Conservation (phyloP, 2,888 invertebrate species). For the Poecilus cupreus region DNA sequence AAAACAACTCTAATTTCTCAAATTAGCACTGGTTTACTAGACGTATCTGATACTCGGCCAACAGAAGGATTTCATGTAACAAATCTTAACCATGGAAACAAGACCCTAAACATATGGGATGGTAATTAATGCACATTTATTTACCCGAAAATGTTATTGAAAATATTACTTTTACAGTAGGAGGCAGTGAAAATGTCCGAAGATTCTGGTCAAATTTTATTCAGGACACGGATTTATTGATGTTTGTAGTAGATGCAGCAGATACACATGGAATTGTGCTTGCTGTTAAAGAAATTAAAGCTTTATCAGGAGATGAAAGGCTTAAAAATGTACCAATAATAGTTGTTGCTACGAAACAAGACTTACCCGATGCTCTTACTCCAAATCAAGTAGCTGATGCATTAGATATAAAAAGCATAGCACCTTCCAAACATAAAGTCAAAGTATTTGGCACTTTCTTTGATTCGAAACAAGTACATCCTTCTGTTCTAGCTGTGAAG, state of each 20-base stretch:
- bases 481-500: slow-evolving; percentile 41
- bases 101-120: slow-evolving; percentile 70
- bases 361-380: slow-evolving; percentile 67
- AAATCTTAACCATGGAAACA: slow-evolving; percentile 67
- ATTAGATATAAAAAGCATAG: slow-evolving; percentile 70
- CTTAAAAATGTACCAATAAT: slow-evolving; percentile 70
- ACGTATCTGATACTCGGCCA: slow-evolving; percentile 60
- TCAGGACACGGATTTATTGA: slow-evolving; percentile 71
- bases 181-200: slow-evolving; percentile 68
- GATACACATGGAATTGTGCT: slow-evolving; percentile 68
- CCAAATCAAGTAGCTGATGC: slow-evolving; percentile 69
- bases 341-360: slow-evolving; percentile 72
- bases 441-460: slow-evolving; percentile 67
- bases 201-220: slow-evolving; percentile 71
- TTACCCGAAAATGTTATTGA: background rate
- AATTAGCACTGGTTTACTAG: slow-evolving; percentile 58
- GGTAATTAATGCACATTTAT: slow-evolving; percentile 64
- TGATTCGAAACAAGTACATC: slow-evolving; percentile 50
- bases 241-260: slow-evolving; percentile 71
- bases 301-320: slow-evolving; percentile 70
- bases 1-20: slow-evolving; percentile 71
- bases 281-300: slow-evolving; percentile 69
- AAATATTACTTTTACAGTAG: slow-evolving; percentile 66
- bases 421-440: slow-evolving; percentile 69
- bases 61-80: slow-evolving; percentile 70